Conservation (phyloP, 2,797 vertebrate species). For the Acanthopagrus latus region DNA sequence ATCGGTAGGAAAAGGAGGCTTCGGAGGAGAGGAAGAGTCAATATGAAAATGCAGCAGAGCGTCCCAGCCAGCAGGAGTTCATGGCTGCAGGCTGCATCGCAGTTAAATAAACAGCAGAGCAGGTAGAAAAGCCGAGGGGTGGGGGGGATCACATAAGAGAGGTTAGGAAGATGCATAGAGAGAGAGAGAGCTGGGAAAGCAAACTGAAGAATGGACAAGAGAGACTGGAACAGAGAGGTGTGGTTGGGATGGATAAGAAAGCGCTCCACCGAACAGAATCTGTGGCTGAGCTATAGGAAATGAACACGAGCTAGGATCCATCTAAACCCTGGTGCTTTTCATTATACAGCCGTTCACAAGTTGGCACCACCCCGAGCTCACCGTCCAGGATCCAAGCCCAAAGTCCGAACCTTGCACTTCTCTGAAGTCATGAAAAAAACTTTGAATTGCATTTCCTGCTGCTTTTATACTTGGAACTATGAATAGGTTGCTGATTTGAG, state of each 20-base stretch:
- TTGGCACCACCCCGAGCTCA: background rate
- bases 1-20: conserved; percentile 14
- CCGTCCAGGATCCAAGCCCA: background rate
- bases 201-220: background rate
- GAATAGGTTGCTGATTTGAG: too few relatives aligned
- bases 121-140: conserved; percentile 27
- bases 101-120: conserved; percentile 45
- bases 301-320: background rate
- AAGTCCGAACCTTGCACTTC: too few relatives aligned
- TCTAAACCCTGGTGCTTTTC: background rate
- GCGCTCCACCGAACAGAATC: background rate
- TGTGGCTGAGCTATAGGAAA: conserved; percentile 4
- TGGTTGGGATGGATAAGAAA: background rate
- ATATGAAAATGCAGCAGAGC: conserved; percentile 40
- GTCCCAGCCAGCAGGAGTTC: conserved; percentile 33
- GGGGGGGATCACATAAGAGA: background rate
- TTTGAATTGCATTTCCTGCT: too few relatives aligned
- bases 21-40: conserved; percentile 28
- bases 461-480: too few relatives aligned
- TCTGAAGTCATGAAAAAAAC: too few relatives aligned
- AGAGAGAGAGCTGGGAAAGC: background rate
- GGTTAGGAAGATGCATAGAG: background rate
- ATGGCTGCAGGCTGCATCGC: conserved; percentile 24
- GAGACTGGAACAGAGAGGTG: background rate
- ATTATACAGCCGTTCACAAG: background rate